phyloP scores from a whole-genome alignment of 1,140 invertebrate species.

The Cylas formicarius region DNA sequence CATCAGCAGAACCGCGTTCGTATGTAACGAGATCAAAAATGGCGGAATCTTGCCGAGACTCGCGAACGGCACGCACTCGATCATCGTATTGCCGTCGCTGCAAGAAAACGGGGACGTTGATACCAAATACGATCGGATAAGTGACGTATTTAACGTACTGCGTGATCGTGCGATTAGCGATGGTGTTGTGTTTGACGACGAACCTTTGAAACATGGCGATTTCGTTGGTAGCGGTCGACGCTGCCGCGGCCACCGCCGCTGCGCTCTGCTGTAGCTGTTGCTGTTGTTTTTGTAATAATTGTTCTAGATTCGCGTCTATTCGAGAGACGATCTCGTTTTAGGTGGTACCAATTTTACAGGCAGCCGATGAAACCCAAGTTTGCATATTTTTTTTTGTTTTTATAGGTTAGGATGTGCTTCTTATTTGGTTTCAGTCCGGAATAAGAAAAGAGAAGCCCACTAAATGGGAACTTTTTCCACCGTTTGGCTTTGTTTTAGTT shows the following conservation, averaged over 20 bases:
- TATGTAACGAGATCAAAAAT: slow-evolving; percentile 80
- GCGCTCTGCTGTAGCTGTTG: slow-evolving; percentile 39
- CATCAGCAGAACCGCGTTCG: slow-evolving; percentile 79
- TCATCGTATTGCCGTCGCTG: slow-evolving; percentile 81
- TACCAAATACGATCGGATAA: slow-evolving; percentile 1
- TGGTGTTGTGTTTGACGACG: slow-evolving; percentile 60
- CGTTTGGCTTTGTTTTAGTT: too few species aligned
- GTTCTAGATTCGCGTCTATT: too few species aligned
- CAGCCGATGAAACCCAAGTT: too few species aligned
- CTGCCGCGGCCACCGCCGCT: slow-evolving; percentile 12
- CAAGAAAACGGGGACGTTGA: slow-evolving; percentile 31
- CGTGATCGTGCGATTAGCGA: slow-evolving; percentile 59
- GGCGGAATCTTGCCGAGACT: slow-evolving; percentile 85
- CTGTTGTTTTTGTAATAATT: too few species aligned
- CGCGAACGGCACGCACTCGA: slow-evolving; percentile 81
- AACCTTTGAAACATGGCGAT: slow-evolving; percentile 48
- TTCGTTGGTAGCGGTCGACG: slow-evolving; percentile 6
- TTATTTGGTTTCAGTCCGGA: too few species aligned
- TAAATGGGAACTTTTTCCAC: too few species aligned
- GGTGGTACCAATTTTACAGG: too few species aligned
- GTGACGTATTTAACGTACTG: slow-evolving; percentile 51
- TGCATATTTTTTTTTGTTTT: too few species aligned
- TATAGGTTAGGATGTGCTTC: too few species aligned
- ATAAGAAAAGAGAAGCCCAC: too few species aligned
- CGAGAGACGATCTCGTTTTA: too few species aligned